A percentile compares a stretch with the other conserved stretches of the same genome.
Evolutionary conservation across 1,140 invertebrate genomes (phyloP).

Genomic region (Bombus balteatus): DNA sequence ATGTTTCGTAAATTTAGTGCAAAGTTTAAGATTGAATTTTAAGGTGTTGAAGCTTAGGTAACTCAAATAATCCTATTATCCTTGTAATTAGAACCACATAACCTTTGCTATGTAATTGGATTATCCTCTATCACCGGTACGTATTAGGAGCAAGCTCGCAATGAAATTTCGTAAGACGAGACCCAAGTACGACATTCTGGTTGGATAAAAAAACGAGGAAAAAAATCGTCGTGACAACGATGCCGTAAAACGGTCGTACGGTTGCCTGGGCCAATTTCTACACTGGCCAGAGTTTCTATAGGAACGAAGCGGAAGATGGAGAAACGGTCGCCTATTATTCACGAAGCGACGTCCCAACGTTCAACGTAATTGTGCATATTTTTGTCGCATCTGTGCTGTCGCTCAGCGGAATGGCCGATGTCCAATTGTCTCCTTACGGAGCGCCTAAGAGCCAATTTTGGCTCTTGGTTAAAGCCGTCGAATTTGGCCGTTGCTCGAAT

Average conservation of each 20-base stretch:
- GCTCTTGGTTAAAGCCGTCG: slow-evolving; percentile 60
- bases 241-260: slow-evolving; percentile 42
- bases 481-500: slow-evolving; percentile 62
- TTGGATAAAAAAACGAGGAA: neutral
- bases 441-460: slow-evolving; percentile 64
- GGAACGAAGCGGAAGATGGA: slow-evolving; percentile 33
- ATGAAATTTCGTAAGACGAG: neutral
- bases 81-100: no score
- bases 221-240: slow-evolving; percentile 2
- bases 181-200: no score
- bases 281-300: slow-evolving; percentile 70
- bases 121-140: neutral
- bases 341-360: slow-evolving; percentile 67
- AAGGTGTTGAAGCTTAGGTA: no score
- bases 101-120: no score
- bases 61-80: no score
- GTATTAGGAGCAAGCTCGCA: neutral
- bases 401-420: slow-evolving; percentile 78
- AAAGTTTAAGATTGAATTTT: no score
- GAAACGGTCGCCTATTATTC: slow-evolving; percentile 78
- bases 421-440: slow-evolving; percentile 78
- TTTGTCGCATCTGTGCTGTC: slow-evolving; percentile 80
- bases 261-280: slow-evolving; percentile 74
- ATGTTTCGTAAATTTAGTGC: no score
- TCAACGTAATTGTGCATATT: slow-evolving; percentile 82